Percentiles rank a stretch among this genome's conserved stretches.
Conservation (phyloP, 2,113 vertebrate genomes). For the Cyprinodon variegatus region DNA sequence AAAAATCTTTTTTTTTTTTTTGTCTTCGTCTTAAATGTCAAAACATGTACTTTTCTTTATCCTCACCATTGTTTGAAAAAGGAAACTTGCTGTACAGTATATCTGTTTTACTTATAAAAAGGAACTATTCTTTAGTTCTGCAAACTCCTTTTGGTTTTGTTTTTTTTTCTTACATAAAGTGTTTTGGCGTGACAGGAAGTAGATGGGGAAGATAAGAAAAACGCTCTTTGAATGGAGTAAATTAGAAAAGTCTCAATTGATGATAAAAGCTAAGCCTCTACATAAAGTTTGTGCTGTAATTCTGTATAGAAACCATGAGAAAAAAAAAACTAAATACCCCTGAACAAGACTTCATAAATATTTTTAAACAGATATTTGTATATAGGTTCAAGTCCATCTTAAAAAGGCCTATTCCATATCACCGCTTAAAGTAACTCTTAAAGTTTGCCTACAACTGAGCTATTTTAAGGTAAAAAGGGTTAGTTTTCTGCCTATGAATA, state of each 20-base stretch:
- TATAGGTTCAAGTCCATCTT: too few relatives aligned
- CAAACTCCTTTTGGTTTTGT: background rate
- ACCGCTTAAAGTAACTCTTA: too few relatives aligned
- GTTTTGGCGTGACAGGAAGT: constrained; percentile 16
- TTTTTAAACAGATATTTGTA: background rate
- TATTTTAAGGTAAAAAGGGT: too few relatives aligned
- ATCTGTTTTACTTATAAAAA: background rate
- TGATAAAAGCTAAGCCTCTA: too few relatives aligned
- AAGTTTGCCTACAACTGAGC: too few relatives aligned
- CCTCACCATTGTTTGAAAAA: background rate
- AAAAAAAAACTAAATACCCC: background rate
- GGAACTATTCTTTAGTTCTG: background rate
- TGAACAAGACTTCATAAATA: background rate
- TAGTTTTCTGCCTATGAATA: too few relatives aligned
- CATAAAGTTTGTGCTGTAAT: background rate
- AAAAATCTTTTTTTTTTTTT: background rate
- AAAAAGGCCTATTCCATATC: too few relatives aligned
- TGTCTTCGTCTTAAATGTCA: background rate
- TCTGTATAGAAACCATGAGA: background rate
- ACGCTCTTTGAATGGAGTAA: background rate
- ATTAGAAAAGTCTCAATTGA: background rate
- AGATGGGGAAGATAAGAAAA: constrained; percentile 3
- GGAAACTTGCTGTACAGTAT: background rate
- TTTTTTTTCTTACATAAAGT: background rate
- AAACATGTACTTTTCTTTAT: background rate